phyloP scores from a whole-genome alignment of 2,113 vertebrate genomes.

The Corythornis vintsioides region DNA sequence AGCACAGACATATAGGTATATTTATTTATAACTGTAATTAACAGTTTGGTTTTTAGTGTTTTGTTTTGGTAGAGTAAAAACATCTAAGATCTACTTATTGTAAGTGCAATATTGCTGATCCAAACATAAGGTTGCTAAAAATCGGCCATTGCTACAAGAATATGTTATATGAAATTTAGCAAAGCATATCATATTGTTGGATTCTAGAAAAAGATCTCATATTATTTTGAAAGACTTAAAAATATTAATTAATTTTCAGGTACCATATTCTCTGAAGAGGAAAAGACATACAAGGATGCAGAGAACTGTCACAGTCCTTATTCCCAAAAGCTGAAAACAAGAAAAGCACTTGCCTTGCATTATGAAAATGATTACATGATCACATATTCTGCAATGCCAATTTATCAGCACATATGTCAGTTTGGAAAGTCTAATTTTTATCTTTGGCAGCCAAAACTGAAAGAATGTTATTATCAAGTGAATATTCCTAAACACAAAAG shows the following conservation, averaged over 20 bases:
- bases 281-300: neutral
- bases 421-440: constrained; percentile 41
- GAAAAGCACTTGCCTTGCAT: neutral
- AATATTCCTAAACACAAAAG: neutral
- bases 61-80: neutral
- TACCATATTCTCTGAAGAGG: neutral
- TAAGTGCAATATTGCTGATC: neutral
- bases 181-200: neutral
- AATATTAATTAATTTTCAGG: neutral
- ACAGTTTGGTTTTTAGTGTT: too few species aligned
- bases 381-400: neutral
- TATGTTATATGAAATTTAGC: neutral
- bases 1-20: neutral
- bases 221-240: neutral
- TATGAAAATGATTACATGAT: neutral
- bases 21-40: neutral
- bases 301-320: neutral
- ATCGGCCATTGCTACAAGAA: neutral
- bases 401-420: constrained; percentile 21
- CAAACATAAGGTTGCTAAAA: neutral
- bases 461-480: constrained; percentile 3
- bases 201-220: neutral
- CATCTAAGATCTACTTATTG: neutral
- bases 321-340: constrained; percentile 8
- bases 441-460: neutral